phyloP scores from a whole-genome alignment of 30 jellyfish, hydroid and myxozoan genomes.

The Pelagia noctiluca region DNA sequence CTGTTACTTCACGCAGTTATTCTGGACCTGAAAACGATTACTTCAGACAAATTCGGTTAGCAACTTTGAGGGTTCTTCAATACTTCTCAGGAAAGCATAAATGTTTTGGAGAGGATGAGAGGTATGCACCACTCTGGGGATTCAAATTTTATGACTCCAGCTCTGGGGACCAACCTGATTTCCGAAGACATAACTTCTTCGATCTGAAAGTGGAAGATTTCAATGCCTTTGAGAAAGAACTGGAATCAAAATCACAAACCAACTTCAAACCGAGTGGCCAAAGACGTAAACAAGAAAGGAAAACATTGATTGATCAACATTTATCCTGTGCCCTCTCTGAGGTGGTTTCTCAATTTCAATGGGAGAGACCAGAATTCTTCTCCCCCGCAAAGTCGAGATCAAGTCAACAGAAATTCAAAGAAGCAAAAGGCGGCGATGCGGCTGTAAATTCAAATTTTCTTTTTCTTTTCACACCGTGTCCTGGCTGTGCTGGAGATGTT shows the following conservation, averaged over 20 bases:
- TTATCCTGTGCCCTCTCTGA: slow-evolving; percentile 79
- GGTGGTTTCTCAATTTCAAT: slow-evolving; percentile 81
- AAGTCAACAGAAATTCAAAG: not conserved
- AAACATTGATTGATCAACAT: slow-evolving; percentile 29
- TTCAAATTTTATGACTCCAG: slow-evolving; percentile 79
- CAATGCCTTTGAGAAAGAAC: slow-evolving; percentile 72
- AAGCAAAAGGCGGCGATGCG: not conserved
- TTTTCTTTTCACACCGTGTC: slow-evolving; percentile 79
- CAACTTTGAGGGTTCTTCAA: slow-evolving; percentile 57
- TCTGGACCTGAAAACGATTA: not conserved
- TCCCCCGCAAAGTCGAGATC: slow-evolving; percentile 71
- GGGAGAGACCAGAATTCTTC: slow-evolving; percentile 93
- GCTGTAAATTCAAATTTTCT: slow-evolving; percentile 31
- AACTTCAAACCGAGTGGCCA: not conserved
- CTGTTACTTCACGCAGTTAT: not conserved
- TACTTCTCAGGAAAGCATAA: slow-evolving; percentile 55
- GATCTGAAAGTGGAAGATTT: slow-evolving; percentile 68
- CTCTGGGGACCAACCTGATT: slow-evolving; percentile 64
- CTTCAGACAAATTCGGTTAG: slow-evolving; percentile 41
- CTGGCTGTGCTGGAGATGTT: slow-evolving; percentile 58
- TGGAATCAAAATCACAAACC: slow-evolving; percentile 19
- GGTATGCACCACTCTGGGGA: slow-evolving; percentile 85
- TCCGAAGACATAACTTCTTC: slow-evolving; percentile 66
- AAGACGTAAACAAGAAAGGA: not conserved
- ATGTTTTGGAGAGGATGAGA: slow-evolving; percentile 21